Conservation (phyloP, 2,888 invertebrate genomes). For the Pristionchus arcanus region DNA sequence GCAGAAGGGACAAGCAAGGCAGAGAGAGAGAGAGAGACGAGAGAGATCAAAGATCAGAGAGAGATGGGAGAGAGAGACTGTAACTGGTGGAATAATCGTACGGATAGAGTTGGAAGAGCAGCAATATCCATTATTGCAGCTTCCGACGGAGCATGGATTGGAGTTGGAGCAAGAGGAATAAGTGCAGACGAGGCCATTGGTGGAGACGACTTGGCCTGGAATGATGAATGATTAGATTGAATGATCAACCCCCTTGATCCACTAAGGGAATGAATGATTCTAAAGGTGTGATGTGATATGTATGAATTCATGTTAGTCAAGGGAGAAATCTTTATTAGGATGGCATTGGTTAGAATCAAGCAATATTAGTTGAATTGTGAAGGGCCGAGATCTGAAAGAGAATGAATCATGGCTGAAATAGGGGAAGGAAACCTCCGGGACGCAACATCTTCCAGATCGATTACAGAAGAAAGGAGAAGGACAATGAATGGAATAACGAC, state of each 20-base stretch:
- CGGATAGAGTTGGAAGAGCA: constrained; percentile 65
- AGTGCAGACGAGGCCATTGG: constrained; percentile 75
- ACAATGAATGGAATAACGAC: constrained; percentile 70
- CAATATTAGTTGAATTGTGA: neutral
- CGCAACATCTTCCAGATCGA: constrained; percentile 66
- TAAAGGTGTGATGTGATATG: neutral
- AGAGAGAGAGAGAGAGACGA: constrained; percentile 36
- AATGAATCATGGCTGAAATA: neutral
- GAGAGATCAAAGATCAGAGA: neutral
- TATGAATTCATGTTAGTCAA: neutral
- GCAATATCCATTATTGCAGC: constrained; percentile 79
- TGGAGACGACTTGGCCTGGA: constrained; percentile 56
- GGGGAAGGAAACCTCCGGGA: neutral
- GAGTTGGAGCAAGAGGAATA: constrained; percentile 75
- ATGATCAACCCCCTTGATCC: neutral
- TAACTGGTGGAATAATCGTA: neutral
- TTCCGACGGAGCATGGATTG: constrained; percentile 76
- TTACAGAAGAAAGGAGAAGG: constrained; percentile 73
- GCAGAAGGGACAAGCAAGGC: neutral
- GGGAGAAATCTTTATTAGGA: neutral
- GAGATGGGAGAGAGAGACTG: neutral
- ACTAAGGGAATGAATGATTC: neutral
- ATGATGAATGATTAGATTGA: neutral
- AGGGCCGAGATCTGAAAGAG: neutral
- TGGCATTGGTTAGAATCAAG: constrained; percentile 29